phyloP scores from a whole-genome alignment of 2,113 vertebrate genomes.

The Lasiurus cinereus region DNA sequence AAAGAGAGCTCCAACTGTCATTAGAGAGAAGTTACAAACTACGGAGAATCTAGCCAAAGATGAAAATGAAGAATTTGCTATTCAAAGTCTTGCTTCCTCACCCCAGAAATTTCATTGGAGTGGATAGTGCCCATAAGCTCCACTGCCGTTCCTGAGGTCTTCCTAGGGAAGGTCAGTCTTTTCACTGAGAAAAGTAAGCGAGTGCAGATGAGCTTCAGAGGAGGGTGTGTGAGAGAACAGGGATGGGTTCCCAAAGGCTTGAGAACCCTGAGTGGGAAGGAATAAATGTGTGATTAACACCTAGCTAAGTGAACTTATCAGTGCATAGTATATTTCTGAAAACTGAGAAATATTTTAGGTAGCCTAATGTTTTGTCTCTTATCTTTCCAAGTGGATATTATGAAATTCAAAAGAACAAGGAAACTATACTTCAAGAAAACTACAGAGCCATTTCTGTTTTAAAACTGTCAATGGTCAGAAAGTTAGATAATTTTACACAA shows the following conservation, averaged over 20 bases:
- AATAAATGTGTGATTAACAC: background rate
- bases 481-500: background rate
- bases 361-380: background rate
- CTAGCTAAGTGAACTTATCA: background rate
- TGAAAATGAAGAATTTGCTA: slow-evolving; percentile 78
- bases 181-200: background rate
- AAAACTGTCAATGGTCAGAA: background rate
- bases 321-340: background rate
- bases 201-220: background rate
- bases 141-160: background rate
- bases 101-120: background rate
- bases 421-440: background rate
- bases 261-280: background rate
- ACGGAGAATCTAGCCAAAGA: slow-evolving; percentile 31
- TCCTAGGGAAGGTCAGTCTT: background rate
- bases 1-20: background rate
- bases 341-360: background rate
- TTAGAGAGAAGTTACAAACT: background rate
- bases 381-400: background rate
- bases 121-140: background rate
- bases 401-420: background rate
- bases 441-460: background rate
- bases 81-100: slow-evolving; percentile 68
- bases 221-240: fast-evolving
- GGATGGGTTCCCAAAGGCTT: background rate